phyloP scores from a whole-genome alignment of 1,140 invertebrate genomes.

The Philaenus spumarius region DNA sequence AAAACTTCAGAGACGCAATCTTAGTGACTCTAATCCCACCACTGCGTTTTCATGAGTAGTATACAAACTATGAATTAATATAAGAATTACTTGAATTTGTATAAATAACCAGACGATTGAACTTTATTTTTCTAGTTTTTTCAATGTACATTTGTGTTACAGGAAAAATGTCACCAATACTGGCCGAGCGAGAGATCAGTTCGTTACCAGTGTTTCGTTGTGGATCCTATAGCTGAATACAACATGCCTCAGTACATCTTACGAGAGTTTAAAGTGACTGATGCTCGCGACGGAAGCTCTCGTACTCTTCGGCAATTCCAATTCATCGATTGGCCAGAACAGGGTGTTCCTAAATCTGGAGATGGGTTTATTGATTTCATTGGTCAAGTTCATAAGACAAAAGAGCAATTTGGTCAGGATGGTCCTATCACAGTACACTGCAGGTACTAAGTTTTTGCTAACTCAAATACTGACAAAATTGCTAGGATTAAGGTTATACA shows the following conservation, averaged over 20 bases:
- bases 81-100: too few species aligned
- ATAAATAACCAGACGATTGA: too few species aligned
- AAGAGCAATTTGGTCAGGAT: slow-evolving; percentile 98
- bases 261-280: slow-evolving; percentile 96
- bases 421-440: slow-evolving; percentile 99
- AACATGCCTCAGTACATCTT: slow-evolving; percentile 99
- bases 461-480: background rate
- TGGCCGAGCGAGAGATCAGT: slow-evolving; percentile 97
- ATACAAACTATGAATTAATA: too few species aligned
- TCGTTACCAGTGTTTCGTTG: slow-evolving; percentile 93
- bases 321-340: slow-evolving; percentile 99
- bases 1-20: too few species aligned
- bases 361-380: slow-evolving; percentile 98
- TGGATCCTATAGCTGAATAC: slow-evolving; percentile 98
- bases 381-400: slow-evolving; percentile 99
- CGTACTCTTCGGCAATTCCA: slow-evolving; percentile 97
- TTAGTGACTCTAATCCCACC: too few species aligned
- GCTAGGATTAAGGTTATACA: background rate
- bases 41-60: too few species aligned
- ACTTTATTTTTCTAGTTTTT: too few species aligned
- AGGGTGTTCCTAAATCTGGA: slow-evolving; percentile 94
- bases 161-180: slow-evolving; percentile 98
- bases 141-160: slow-evolving; percentile 29
- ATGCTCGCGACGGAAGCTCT: slow-evolving; percentile 89
- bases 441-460: slow-evolving; percentile 50